phyloP scores from a whole-genome alignment of 2,888 invertebrate species.

The Tholera decimalis region DNA sequence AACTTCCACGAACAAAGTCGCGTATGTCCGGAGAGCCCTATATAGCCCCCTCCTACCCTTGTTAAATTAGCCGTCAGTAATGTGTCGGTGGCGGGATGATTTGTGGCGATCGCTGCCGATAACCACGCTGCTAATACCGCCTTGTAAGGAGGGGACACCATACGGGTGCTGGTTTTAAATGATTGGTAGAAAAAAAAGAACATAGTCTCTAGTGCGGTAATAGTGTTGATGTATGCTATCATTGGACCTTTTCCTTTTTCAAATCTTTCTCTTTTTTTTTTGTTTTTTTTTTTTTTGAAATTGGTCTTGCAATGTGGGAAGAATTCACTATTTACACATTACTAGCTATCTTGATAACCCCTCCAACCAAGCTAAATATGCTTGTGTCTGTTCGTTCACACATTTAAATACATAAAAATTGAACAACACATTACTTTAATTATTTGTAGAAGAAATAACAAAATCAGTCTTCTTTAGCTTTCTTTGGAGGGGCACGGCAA shows the following conservation, averaged over 20 bases:
- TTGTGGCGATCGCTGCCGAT: constrained; percentile 74
- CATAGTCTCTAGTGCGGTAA: background rate
- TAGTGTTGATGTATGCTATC: background rate
- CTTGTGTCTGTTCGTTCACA: no score
- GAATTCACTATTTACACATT: no score
- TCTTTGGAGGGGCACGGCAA: no score
- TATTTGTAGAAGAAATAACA: no score
- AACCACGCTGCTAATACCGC: constrained; percentile 72
- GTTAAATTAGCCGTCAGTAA: constrained; percentile 80
- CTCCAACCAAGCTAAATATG: no score
- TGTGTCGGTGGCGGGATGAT: constrained; percentile 73
- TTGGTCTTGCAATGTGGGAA: no score
- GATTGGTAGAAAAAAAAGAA: constrained; percentile 24
- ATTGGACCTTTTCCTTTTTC: background rate
- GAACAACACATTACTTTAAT: no score
- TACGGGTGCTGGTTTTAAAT: constrained; percentile 29
- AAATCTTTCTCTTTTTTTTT: background rate
- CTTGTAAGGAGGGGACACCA: constrained; percentile 64
- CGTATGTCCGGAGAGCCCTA: constrained; percentile 32
- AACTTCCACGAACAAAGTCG: constrained; percentile 14
- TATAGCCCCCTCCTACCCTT: constrained; percentile 48
- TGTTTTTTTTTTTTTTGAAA: no score
- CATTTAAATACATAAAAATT: no score
- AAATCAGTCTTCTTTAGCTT: no score
- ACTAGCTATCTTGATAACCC: no score